Percentiles rank a stretch among this genome's conserved stretches.
Evolutionary conservation across 2,113 vertebrate species (phyloP).

Genomic region (Spizaetus ornatus): DNA sequence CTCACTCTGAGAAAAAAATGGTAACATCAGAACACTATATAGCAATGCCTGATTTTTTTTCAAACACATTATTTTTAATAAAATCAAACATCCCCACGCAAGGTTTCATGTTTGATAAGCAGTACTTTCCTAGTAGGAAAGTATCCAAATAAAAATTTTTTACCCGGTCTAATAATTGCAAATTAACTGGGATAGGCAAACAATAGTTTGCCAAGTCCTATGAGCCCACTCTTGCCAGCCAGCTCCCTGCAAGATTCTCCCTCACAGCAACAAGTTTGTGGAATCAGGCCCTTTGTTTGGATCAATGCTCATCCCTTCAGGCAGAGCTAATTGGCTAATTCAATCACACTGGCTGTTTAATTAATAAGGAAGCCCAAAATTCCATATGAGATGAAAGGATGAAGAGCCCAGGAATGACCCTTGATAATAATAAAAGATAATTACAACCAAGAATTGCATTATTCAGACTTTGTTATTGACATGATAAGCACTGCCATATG

Average conservation of each 20-base stretch:
- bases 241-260: neutral
- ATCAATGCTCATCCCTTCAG: constrained; percentile 29
- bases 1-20: neutral
- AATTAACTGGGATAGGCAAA: neutral
- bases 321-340: constrained; percentile 47
- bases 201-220: neutral
- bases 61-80: neutral
- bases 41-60: neutral
- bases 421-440: constrained; percentile 62
- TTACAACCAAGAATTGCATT: constrained; percentile 33
- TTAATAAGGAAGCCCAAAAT: constrained; percentile 51
- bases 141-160: neutral
- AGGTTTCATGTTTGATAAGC: neutral
- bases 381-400: constrained; percentile 40
- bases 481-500: constrained; percentile 61
- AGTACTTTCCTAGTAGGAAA: neutral
- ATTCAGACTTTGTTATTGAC: constrained; percentile 39
- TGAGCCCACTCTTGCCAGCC: neutral
- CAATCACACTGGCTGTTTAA: constrained; percentile 56
- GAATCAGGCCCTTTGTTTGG: constrained; percentile 12
- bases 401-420: constrained; percentile 52
- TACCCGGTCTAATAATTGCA: neutral
- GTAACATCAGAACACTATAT: neutral
- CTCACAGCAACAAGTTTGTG: constrained; percentile 9
- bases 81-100: neutral